Evolutionary conservation across 2,797 vertebrate genomes (phyloP), one percentile per base, ranked within the genome.

Genomic region (Chanos chanos): DNA sequence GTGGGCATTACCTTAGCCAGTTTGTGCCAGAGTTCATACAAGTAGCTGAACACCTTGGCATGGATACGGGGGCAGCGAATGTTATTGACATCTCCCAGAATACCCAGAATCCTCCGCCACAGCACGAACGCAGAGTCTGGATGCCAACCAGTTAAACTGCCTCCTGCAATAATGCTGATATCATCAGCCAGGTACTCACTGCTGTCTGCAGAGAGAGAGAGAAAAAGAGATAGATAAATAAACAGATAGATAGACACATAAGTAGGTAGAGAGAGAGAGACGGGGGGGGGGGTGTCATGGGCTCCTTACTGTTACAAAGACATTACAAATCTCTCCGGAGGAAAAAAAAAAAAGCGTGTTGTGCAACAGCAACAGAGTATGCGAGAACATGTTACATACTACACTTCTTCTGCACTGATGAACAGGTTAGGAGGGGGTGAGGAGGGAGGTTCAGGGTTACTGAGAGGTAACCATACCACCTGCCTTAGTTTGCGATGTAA

Each of bases 21-120:
- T 77, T 97, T 98, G 77, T 94, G 93, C 97, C 97, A 99, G 56
- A 99, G 87, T 56, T 97, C 94, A 74, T 91, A 94, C 44, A 99
- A 92, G 79, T 93, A 92, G 24, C 86, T 81, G 79, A 99, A 95
- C 69, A 99, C 92, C 82, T 89, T 95, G 66, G 93, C 93, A 4
- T 99, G 96, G 73, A 98, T 98, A 83, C 89, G 94, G 61, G 94
- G 92, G 8, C 93, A 96, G 39, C 86, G 85, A 77, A 99, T 99
- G 47, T 75, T 92, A 84, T 99, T 99, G 71, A 99, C 93, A 57
- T 99, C 96, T 59, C 97, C 97, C 4, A 99, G 87, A 77, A 99
- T 95, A 34, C 97, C 97, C 81, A 99, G 77, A 75, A 94, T 91
- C 75, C 97, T 94, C 77, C 96, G 91, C 97, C 97, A 99, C 1